Base-by-base conservation (phyloP, 2,888 invertebrate genomes). In the Drosophila recens region DNA sequence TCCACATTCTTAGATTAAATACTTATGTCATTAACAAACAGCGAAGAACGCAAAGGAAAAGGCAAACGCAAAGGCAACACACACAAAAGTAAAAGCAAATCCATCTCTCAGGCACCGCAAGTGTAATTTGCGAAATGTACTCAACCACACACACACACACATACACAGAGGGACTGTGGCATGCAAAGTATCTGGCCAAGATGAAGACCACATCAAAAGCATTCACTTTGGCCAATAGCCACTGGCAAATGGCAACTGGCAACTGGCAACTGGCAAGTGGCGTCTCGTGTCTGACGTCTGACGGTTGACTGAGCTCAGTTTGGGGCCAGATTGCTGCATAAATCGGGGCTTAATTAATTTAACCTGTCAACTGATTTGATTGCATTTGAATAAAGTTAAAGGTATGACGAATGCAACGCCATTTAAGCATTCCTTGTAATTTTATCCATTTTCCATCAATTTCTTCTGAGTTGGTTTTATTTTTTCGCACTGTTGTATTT, bases 281-380 rank as follows among this genome's bases (percentile, higher is more conserved):
- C 15, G 30, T 42, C 33, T 43, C 33, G 11, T 15, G 17, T 34
- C 38, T 15, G 40, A n/a, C 10, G 23, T 38, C 27, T 40, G 53
- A 13, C 23, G 17, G 27, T 30, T 23, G 33, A 45, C 10, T 20
- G 38, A 36, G 40, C 20, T 51, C 27, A 45, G 13, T 42, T 33
- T 51, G 6, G 11, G 4, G 27, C 45, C 34, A 40, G 58, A 54
- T 58, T 46, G 72, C 36, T 62, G 53, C 63, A 82, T 80, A 82
- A 85, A 86, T 83, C 76, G 79, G 76, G 68, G 75, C 64, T 86
- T 83, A 83, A 83, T 83, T 83, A 86, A 83, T 83, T 84, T 82
- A 82, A 84, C 68, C 75, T 82, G 82, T 84, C 82, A 82, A 68
- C 70, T 67, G 64, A 61, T 80, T 82, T 68, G 87, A 83, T 75